A percentile compares a stretch with the other conserved stretches of the same genome.
phyloP scores from a whole-genome alignment of 2,888 invertebrate species.

The Cataglyphis albicans region DNA sequence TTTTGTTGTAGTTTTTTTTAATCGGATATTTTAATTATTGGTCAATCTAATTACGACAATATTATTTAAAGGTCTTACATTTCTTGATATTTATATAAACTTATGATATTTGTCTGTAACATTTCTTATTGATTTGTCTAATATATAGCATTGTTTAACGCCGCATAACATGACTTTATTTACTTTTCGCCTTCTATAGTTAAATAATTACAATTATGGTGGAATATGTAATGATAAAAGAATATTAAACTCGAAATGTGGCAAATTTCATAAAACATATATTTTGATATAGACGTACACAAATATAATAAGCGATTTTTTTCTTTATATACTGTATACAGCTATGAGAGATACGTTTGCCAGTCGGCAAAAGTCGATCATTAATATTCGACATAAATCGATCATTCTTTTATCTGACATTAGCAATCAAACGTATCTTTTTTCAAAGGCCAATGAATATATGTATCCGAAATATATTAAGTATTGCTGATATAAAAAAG shows the following conservation, averaged over 20 bases:
- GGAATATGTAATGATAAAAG: neutral
- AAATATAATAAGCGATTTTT: neutral
- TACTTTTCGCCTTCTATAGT: neutral
- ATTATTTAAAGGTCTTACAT: neutral
- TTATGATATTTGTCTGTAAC: neutral
- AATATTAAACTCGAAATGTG: neutral
- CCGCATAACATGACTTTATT: neutral
- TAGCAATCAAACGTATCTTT: neutral
- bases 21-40: neutral
- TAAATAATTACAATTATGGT: neutral
- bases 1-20: neutral
- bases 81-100: neutral
- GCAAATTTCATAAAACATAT: neutral
- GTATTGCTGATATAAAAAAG: neutral
- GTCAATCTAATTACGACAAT: neutral
- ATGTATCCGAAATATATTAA: neutral
- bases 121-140: neutral
- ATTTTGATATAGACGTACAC: neutral
- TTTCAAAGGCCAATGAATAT: neutral
- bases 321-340: neutral
- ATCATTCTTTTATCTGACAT: slow-evolving; percentile 12
- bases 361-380: neutral
- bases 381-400: neutral
- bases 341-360: neutral
- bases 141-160: neutral